These are phyloP conservation scores for Sylvietta virens DNA, from an alignment of 2,113 vertebrate genomes.

Conservation along the genomic window DNA sequence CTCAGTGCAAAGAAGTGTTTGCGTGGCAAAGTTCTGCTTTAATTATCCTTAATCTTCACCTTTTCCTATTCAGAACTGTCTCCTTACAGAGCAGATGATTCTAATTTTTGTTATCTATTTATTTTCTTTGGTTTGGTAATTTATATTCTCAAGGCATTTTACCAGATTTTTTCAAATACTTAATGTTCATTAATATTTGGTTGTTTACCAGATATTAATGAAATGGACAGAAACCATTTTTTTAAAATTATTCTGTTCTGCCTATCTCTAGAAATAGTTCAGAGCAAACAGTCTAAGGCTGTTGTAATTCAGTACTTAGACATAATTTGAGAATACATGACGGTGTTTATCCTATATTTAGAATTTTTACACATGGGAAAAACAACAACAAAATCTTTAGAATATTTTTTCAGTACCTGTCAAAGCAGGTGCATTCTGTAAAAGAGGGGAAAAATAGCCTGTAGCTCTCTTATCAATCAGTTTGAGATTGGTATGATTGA, in stretches of 20 bases:
- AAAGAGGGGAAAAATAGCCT: neutral
- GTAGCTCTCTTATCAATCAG: neutral
- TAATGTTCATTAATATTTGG: neutral
- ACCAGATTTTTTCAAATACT: neutral
- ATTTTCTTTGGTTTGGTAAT: neutral
- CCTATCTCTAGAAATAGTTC: neutral
- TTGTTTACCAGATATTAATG: neutral
- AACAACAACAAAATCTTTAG: neutral
- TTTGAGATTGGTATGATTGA: neutral
- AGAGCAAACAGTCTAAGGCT: neutral
- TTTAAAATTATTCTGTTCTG: neutral
- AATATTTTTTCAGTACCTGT: neutral
- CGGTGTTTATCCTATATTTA: neutral
- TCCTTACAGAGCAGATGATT: neutral
- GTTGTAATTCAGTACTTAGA: neutral
- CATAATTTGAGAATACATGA: neutral
- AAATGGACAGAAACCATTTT: neutral
- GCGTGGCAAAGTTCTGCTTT: neutral
- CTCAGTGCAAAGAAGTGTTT: neutral
- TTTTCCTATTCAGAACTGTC: neutral
- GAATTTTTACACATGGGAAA: neutral
- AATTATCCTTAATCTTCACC: neutral
- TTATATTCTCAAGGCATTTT: neutral
- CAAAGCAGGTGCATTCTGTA: neutral
- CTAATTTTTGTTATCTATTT: neutral